Evolutionary conservation across 2,797 vertebrate genomes (phyloP).

Genomic region (Clarias laeviceps): DNA sequence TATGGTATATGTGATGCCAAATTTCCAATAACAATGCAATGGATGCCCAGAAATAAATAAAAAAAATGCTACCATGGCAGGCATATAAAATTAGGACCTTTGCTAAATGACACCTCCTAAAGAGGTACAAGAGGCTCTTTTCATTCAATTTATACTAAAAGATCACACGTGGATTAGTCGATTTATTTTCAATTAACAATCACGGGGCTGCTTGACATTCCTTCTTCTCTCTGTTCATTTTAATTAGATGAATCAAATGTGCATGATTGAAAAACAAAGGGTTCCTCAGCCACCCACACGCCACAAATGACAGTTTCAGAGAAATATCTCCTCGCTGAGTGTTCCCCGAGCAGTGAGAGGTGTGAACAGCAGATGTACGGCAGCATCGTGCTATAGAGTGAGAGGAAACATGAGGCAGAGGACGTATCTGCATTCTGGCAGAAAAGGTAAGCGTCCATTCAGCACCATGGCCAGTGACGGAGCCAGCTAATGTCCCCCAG

Average conservation of each 20-base stretch:
- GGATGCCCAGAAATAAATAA: constrained; percentile 25
- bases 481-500: constrained; percentile 43
- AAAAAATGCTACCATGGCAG: constrained; percentile 18
- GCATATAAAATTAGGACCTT: constrained; percentile 45
- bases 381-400: constrained; percentile 24
- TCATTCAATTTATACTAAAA: constrained; percentile 60
- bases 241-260: constrained; percentile 84
- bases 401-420: not conserved
- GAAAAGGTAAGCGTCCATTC: constrained; percentile 33
- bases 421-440: not conserved
- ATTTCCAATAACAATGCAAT: constrained; percentile 10
- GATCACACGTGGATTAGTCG: constrained; percentile 57
- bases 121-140: constrained; percentile 46
- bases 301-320: constrained; percentile 44
- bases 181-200: constrained; percentile 61
- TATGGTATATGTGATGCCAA: constrained; percentile 6
- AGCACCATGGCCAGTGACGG: constrained; percentile 37
- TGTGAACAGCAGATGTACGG: constrained; percentile 42
- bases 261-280: constrained; percentile 64
- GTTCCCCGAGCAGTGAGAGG: constrained; percentile 26
- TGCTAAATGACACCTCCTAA: constrained; percentile 38
- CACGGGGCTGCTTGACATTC: constrained; percentile 53
- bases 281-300: constrained; percentile 51
- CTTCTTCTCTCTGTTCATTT: constrained; percentile 72
- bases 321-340: constrained; percentile 45